These are phyloP conservation scores for Terrapene triunguis DNA, from an alignment of 2,113 vertebrate genomes.

Conservation along the genomic window DNA sequence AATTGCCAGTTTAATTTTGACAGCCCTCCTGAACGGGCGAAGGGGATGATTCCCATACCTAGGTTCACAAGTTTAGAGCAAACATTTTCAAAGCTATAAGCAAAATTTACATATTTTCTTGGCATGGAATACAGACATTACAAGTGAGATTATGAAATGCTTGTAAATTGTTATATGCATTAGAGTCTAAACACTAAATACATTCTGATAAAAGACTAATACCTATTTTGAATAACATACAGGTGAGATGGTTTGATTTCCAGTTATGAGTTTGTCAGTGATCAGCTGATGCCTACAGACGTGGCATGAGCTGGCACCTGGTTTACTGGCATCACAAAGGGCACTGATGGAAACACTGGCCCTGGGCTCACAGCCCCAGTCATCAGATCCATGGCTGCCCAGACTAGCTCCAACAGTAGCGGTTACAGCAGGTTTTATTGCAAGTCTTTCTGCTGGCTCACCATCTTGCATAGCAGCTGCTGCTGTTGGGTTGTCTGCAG, in stretches of 20 bases:
- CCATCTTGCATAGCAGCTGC: too few relatives aligned
- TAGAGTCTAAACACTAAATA: neutral
- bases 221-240: neutral
- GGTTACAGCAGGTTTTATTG: neutral
- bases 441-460: neutral
- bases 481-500: too few relatives aligned
- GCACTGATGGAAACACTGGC: neutral
- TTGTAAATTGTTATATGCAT: neutral
- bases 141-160: neutral
- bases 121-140: neutral
- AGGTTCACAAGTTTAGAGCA: neutral
- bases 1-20: too few relatives aligned
- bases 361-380: neutral
- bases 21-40: neutral
- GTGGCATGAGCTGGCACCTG: neutral
- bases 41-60: neutral
- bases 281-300: neutral
- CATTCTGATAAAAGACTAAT: neutral
- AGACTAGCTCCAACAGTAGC: neutral
- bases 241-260: neutral
- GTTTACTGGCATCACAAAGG: neutral
- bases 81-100: neutral
- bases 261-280: neutral
- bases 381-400: neutral
- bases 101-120: neutral